A percentile compares a stretch with the other conserved stretches of the same genome.
These are phyloP conservation scores for Lamprotornis superbus DNA, from an alignment of 2,113 vertebrate species.

Conservation along the genomic window DNA sequence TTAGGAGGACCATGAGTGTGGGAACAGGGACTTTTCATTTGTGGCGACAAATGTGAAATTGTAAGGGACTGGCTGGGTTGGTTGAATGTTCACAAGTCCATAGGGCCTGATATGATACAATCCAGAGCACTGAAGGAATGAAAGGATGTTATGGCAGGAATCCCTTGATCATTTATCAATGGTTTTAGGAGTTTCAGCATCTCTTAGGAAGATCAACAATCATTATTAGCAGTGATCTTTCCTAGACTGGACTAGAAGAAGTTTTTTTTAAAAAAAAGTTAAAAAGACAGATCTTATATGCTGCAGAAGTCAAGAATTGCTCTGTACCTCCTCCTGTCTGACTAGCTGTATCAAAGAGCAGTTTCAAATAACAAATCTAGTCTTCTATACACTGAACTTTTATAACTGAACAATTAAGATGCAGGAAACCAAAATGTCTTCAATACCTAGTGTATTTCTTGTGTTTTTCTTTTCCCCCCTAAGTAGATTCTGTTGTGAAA, in stretches of 20 bases:
- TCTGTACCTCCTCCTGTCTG: not conserved
- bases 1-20: fast-evolving
- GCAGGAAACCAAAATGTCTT: not conserved
- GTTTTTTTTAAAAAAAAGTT: not conserved
- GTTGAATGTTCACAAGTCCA: not conserved
- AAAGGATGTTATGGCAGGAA: not conserved
- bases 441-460: not conserved
- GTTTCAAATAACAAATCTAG: not conserved
- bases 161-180: not conserved
- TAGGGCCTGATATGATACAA: not conserved
- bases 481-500: not conserved
- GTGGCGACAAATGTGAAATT: not conserved
- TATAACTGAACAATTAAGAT: not conserved
- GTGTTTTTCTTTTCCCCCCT: not conserved
- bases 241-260: not conserved
- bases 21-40: not conserved
- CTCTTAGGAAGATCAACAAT: not conserved
- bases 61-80: not conserved
- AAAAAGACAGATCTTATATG: not conserved
- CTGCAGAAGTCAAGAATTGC: not conserved
- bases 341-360: not conserved
- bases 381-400: not conserved
- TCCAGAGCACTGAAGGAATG: not conserved
- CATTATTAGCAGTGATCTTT: not conserved
- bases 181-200: not conserved